phyloP scores from a whole-genome alignment of 2,888 invertebrate species.

The Ferrisia virgata region DNA sequence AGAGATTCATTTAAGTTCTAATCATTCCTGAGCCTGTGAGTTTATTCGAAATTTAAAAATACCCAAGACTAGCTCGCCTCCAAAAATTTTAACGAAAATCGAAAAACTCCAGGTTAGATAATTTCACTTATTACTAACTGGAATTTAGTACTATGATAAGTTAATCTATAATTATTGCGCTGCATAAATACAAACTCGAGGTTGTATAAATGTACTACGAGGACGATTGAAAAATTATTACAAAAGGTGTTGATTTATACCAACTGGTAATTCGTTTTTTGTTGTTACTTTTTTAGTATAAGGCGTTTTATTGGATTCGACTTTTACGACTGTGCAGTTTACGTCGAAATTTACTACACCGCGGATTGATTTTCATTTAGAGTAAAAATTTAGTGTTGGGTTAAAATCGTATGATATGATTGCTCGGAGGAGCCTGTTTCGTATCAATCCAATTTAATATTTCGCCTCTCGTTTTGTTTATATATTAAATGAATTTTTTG shows the following conservation, averaged over 20 bases:
- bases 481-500: conserved; percentile 7
- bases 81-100: too few relatives aligned
- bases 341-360: conserved; percentile 17
- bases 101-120: too few relatives aligned
- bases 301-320: background rate
- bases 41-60: too few relatives aligned
- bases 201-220: background rate
- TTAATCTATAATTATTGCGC: background rate
- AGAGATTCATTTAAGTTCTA: too few relatives aligned
- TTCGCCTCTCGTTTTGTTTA: background rate
- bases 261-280: background rate
- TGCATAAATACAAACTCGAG: background rate
- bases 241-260: background rate
- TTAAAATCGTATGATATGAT: background rate
- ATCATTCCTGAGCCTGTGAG: too few relatives aligned
- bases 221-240: background rate
- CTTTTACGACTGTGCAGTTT: conserved; percentile 9
- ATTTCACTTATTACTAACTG: too few relatives aligned
- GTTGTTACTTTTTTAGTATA: background rate
- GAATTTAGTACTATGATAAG: too few relatives aligned
- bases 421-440: background rate
- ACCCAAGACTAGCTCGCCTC: too few relatives aligned
- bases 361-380: conserved; percentile 7
- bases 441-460: background rate
- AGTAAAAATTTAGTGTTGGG: conserved; percentile 10